Conservation (phyloP, 2,797 vertebrate genomes). For the Danio aesculapii region DNA sequence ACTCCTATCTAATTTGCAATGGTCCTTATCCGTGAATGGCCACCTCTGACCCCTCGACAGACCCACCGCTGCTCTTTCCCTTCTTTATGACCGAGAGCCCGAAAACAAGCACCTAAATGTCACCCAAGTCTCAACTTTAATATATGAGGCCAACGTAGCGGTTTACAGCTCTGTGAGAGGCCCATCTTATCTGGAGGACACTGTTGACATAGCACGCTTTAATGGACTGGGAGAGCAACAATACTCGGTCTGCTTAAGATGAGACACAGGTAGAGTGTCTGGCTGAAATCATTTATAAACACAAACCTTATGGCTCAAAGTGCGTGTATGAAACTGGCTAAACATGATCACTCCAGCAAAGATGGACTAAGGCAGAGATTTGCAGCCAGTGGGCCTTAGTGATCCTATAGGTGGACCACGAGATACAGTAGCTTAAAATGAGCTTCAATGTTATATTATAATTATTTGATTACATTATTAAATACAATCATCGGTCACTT, state of each 20-base stretch:
- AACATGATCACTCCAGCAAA: background rate
- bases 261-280: conserved; percentile 11
- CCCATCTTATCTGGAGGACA: conserved; percentile 41
- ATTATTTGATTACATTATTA: too few species aligned
- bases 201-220: conserved; percentile 40
- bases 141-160: conserved; percentile 38
- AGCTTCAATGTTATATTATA: too few species aligned
- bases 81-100: background rate
- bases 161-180: conserved; percentile 53
- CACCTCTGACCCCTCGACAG: conserved; percentile 56
- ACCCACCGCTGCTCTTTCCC: background rate
- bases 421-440: too few species aligned
- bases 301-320: background rate
- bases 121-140: conserved; percentile 20
- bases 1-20: conserved; percentile 55
- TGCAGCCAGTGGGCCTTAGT: too few species aligned
- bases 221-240: conserved; percentile 12
- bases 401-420: too few species aligned
- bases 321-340: background rate
- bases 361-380: background rate
- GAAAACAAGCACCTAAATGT: conserved; percentile 45
- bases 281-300: background rate
- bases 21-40: conserved; percentile 31
- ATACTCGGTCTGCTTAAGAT: conserved; percentile 9
- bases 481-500: too few species aligned